Evolutionary conservation across 2,113 vertebrate genomes (phyloP), one percentile per base, ranked within the genome.

Genomic region (Pyrgilauda ruficollis): DNA sequence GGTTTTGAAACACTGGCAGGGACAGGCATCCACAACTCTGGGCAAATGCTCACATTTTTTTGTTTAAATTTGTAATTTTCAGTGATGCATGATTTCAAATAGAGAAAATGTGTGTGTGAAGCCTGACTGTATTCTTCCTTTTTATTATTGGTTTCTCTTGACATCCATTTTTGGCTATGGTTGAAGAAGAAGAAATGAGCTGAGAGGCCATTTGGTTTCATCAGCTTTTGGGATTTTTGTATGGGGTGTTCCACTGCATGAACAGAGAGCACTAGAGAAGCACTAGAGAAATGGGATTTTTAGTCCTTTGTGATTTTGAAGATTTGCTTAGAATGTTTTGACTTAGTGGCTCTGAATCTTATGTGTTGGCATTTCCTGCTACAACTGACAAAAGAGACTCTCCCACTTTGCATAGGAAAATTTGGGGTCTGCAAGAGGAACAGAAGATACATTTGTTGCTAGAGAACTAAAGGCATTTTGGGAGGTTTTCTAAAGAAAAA

Each of bases 331-430:
- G 20, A 47, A 23, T 79, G 3, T 37, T 74, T 49, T 49, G 21
- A 27, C 24, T 68, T 64, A 33, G 55, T 6, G 10, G 9, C 10
- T 89, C 27, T 69, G 50, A 47, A 62, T 67, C 43, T 52, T 18
- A 44, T 62, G 11, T 70, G 44, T 41, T 81, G 31, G 7, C 10
- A 22, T 89, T 84, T 93, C 13, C 39, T 6, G 2, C 50, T 67
- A 16, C 3, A 66, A 1, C 7, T 61, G 50, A 44, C 1, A 27
- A 9, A 68, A 89, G 24, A 47, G 14, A 47, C 37, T 73, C 19
- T 86, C 2, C 9, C 0, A 2, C 5, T 64, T 55, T 28, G 21
- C 3, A 0, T 8, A 56, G 49, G 15, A 77, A 41, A 64, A 61
- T 19, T 4, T 75, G 26, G 5, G 7, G 7, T 47, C 30, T 86